These are phyloP conservation scores for Chaetodon trifasciatus DNA, from an alignment of 2,797 vertebrate species.

Conservation along the genomic window DNA sequence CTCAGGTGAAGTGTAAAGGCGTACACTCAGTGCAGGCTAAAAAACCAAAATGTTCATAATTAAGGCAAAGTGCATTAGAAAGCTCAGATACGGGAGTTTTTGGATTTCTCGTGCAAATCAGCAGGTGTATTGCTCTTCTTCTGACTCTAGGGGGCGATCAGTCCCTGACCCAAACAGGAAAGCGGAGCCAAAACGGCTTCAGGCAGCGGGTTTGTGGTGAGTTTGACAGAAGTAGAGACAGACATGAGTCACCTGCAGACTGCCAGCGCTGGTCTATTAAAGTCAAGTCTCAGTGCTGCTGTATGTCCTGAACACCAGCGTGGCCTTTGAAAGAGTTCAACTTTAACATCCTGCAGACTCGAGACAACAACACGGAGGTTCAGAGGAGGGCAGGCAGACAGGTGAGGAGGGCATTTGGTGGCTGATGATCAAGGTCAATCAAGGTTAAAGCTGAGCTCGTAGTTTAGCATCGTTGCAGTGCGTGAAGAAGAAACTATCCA, in stretches of 20 bases:
- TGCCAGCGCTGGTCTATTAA: conserved; percentile 13
- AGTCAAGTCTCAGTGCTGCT: conserved; percentile 17
- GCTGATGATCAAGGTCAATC: conserved; percentile 18
- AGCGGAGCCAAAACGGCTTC: conserved; percentile 32
- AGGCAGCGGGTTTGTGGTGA: conserved; percentile 12
- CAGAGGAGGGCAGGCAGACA: neutral
- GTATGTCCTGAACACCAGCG: conserved; percentile 15
- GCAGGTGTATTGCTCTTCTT: conserved; percentile 23
- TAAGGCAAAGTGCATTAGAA: neutral
- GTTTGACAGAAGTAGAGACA: conserved; percentile 28
- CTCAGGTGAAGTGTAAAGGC: neutral
- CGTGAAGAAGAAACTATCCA: neutral
- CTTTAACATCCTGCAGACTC: conserved; percentile 11
- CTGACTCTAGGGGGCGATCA: conserved; percentile 37
- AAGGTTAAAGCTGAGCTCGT: conserved; percentile 37
- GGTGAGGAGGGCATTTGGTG: neutral
- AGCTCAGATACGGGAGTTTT: neutral
- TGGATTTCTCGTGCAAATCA: conserved; percentile 21
- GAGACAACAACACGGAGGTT: neutral
- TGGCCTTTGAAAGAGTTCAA: conserved; percentile 43
- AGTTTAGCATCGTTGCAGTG: too few relatives aligned
- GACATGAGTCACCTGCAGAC: conserved; percentile 62
- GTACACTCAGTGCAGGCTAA: neutral
- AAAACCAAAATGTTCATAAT: neutral
- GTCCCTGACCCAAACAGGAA: conserved; percentile 11